phyloP scores from a whole-genome alignment of 2,888 invertebrate genomes.

The Sisyra terminalis region DNA sequence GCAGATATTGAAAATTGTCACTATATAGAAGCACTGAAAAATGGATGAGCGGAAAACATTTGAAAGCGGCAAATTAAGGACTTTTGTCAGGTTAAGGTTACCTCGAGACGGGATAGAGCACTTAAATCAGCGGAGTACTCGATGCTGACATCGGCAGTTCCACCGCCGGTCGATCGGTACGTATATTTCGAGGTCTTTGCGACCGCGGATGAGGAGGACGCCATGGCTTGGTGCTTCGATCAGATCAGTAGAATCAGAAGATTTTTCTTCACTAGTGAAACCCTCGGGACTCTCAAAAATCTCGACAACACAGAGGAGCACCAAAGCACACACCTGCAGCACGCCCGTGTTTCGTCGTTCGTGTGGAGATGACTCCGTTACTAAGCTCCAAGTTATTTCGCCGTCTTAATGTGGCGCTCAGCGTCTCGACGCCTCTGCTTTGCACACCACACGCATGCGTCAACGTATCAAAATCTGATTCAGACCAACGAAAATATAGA shows the following conservation, averaged over 20 bases:
- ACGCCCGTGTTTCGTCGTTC: constrained; percentile 36
- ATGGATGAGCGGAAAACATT: not conserved
- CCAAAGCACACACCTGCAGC: constrained; percentile 30
- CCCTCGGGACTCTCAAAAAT: not conserved
- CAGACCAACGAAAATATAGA: not conserved
- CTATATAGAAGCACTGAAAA: not conserved
- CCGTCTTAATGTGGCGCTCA: constrained; percentile 1
- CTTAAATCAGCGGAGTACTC: constrained; percentile 89
- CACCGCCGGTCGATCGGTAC: constrained; percentile 70
- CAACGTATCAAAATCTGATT: no score
- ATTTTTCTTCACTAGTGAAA: no score
- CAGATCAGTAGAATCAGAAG: constrained; percentile 1
- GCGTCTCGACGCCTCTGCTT: not conserved
- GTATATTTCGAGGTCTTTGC: constrained; percentile 83
- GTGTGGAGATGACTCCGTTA: constrained; percentile 35
- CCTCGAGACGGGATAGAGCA: constrained; percentile 90
- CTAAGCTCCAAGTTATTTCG: constrained; percentile 15
- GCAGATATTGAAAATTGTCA: no score
- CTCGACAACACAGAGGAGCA: constrained; percentile 2
- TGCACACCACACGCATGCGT: constrained; percentile 1
- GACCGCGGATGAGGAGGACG: constrained; percentile 52
- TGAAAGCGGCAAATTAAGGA: no score
- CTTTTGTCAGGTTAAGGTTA: constrained; percentile 27
- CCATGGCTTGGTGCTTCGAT: constrained; percentile 11
- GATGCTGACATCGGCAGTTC: constrained; percentile 76